A percentile compares a stretch with the other conserved stretches of the same genome.
These are phyloP conservation scores for Melierax canorus DNA, from an alignment of 2,113 vertebrate species.

Conservation along the genomic window DNA sequence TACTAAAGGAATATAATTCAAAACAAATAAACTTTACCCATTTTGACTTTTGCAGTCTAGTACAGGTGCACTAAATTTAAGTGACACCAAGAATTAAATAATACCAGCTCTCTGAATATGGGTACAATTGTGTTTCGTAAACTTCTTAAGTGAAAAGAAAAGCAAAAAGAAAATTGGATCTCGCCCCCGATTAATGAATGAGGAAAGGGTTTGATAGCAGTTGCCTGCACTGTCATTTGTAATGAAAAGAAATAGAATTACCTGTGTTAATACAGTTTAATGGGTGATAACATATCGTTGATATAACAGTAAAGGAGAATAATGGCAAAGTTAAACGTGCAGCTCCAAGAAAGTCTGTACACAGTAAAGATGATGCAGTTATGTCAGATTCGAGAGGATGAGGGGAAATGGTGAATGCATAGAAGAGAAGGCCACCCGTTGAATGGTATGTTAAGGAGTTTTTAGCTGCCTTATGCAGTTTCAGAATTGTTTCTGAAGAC, in stretches of 20 bases:
- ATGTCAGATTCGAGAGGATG: not conserved
- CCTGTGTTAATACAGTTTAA: not conserved
- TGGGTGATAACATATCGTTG: not conserved
- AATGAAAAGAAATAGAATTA: not conserved
- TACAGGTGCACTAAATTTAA: not conserved
- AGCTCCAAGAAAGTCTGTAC: not conserved
- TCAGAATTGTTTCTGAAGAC: not conserved
- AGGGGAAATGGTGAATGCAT: not conserved
- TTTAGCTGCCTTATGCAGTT: not conserved
- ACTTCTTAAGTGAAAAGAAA: not conserved
- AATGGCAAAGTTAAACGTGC: not conserved
- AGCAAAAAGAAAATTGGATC: not conserved
- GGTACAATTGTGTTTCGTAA: not conserved
- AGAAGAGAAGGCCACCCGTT: not conserved
- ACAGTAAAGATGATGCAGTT: not conserved
- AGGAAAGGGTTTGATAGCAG: not conserved
- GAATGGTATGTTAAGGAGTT: fast-evolving
- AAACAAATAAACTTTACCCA: not conserved
- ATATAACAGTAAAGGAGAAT: not conserved
- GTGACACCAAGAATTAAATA: not conserved
- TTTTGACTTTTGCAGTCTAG: not conserved
- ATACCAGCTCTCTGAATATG: not conserved
- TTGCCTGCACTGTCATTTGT: not conserved
- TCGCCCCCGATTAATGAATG: not conserved
- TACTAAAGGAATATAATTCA: not conserved